A percentile compares a stretch with the other conserved stretches of the same genome.
phyloP scores from a whole-genome alignment of 1,140 invertebrate genomes.

The Pseudomyrmex flavicornis region DNA sequence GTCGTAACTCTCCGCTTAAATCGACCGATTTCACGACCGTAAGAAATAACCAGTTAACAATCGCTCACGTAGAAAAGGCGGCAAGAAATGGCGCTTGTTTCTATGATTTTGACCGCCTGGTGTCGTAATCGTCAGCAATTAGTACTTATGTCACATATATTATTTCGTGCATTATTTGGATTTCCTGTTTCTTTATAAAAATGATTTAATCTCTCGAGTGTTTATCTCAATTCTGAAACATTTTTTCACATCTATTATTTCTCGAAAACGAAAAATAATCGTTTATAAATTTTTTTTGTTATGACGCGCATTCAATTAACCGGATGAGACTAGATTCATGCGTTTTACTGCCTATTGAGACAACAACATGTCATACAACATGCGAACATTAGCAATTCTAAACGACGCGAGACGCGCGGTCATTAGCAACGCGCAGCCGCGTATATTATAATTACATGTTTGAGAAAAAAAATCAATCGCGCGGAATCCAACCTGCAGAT shows the following conservation, averaged over 20 bases:
- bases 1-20: conserved; percentile 72
- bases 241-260: no score
- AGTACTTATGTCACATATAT: conserved; percentile 18
- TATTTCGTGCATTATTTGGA: background rate
- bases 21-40: conserved; percentile 42
- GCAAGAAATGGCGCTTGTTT: conserved; percentile 11
- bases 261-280: no score
- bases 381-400: conserved; percentile 77
- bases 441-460: conserved; percentile 78
- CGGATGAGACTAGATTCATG: conserved; percentile 60
- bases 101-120: conserved; percentile 13
- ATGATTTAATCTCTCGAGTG: background rate
- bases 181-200: background rate
- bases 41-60: conserved; percentile 68
- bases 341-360: conserved; percentile 74
- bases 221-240: background rate
- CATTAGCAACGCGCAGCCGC: conserved; percentile 60
- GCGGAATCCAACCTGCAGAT: conserved; percentile 7
- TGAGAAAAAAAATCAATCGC: conserved; percentile 68
- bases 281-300: conserved; percentile 11
- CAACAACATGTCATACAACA: conserved; percentile 40
- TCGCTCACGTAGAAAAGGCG: conserved; percentile 50
- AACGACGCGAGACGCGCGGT: conserved; percentile 65
- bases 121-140: conserved; percentile 5
- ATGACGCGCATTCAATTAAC: conserved; percentile 66